Percentiles rank a stretch among this genome's conserved stretches.
These are phyloP conservation scores for Zapornia atra DNA, from an alignment of 2,113 vertebrate species.

Conservation along the genomic window DNA sequence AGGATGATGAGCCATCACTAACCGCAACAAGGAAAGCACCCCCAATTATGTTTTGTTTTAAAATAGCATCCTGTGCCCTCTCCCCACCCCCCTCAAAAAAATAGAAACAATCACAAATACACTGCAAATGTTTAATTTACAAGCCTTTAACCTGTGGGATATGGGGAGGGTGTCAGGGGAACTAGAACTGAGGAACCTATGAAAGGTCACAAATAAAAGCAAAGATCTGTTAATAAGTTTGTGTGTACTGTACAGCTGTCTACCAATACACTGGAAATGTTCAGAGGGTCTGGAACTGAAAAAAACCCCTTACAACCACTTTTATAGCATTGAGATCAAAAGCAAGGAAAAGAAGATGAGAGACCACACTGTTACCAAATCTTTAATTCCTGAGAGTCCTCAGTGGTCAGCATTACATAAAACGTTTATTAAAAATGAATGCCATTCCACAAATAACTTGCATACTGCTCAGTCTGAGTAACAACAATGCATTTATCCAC, in stretches of 20 bases:
- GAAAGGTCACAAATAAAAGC: neutral
- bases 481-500: neutral
- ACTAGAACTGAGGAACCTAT: neutral
- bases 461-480: neutral
- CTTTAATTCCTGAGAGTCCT: neutral
- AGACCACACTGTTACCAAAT: neutral
- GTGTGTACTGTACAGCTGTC: neutral
- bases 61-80: neutral
- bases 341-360: neutral
- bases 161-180: neutral
- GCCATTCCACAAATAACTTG: slow-evolving; percentile 25
- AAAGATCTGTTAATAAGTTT: neutral
- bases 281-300: neutral
- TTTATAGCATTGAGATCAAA: neutral
- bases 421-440: slow-evolving; percentile 4
- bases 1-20: neutral
- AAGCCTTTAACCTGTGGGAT: neutral
- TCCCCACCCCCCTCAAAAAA: neutral
- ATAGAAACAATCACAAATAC: neutral
- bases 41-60: neutral
- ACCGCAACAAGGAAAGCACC: neutral
- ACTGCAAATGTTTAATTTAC: fast-evolving
- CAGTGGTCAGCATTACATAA: neutral
- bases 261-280: neutral
- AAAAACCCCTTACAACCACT: neutral